Conservation (phyloP, 2,888 invertebrate species). For the Carpatolechia fugitivella region DNA sequence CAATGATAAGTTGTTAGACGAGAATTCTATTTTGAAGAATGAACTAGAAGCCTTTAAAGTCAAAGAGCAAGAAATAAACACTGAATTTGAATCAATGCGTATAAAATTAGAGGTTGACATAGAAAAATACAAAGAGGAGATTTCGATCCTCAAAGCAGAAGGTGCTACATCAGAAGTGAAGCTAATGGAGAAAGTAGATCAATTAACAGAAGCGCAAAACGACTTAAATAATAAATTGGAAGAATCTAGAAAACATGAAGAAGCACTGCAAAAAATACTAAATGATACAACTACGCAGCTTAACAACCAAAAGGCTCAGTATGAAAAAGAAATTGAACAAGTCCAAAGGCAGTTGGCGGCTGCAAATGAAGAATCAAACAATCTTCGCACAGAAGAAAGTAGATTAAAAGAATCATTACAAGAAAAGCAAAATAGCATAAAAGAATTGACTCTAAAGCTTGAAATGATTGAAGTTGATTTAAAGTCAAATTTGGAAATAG, state of each 20-base stretch:
- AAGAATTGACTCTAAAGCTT: constrained; percentile 62
- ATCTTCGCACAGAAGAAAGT: constrained; percentile 48
- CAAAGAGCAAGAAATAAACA: constrained; percentile 59
- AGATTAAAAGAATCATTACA: constrained; percentile 45
- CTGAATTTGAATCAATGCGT: constrained; percentile 54
- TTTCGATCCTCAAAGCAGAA: constrained; percentile 64
- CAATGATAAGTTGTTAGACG: constrained; percentile 62
- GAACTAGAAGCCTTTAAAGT: constrained; percentile 59
- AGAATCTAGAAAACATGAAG: constrained; percentile 71
- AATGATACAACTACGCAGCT: constrained; percentile 67
- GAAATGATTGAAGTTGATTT: constrained; percentile 71
- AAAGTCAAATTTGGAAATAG: constrained; percentile 64
- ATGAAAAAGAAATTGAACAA: constrained; percentile 59
- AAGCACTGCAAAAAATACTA: constrained; percentile 67
- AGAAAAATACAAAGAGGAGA: constrained; percentile 68
- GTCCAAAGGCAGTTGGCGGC: constrained; percentile 48
- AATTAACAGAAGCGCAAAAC: constrained; percentile 69
- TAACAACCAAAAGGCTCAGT: constrained; percentile 58
- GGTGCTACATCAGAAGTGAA: constrained; percentile 67
- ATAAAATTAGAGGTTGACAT: constrained; percentile 67
- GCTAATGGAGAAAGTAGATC: constrained; percentile 72
- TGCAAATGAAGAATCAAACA: constrained; percentile 49
- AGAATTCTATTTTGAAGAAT: constrained; percentile 64
- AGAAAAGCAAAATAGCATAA: constrained; percentile 61
- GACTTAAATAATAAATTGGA: constrained; percentile 71